Conservation (phyloP, 1,140 invertebrate species). For the Pseudachorutes palmiensis region DNA sequence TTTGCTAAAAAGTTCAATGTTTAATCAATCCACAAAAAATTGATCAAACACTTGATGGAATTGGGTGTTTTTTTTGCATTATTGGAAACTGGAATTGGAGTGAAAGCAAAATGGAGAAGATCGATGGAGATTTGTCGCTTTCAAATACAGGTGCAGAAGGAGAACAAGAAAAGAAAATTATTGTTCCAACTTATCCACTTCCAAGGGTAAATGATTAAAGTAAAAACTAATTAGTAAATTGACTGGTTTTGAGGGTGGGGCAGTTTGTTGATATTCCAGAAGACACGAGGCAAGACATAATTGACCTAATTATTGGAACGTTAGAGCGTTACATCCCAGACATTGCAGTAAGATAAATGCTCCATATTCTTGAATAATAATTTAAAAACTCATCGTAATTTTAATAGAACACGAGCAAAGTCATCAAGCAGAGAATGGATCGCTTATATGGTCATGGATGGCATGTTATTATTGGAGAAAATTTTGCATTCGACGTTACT, state of each 20-base stretch:
- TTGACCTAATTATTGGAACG: slow-evolving; percentile 81
- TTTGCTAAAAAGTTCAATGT: not conserved
- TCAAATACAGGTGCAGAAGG: not conserved
- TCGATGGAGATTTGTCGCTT: no score
- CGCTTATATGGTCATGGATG: slow-evolving; percentile 73
- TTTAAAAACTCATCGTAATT: not conserved
- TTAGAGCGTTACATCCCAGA: slow-evolving; percentile 81
- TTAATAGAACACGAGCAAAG: slow-evolving; percentile 61
- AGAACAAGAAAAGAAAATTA: not conserved
- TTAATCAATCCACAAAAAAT: not conserved
- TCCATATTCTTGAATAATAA: slow-evolving; percentile 11
- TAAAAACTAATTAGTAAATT: no score
- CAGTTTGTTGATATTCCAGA: slow-evolving; percentile 84
- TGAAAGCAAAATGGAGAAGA: not conserved
- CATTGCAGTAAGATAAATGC: slow-evolving; percentile 53
- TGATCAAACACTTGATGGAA: not conserved
- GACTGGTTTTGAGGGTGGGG: no score
- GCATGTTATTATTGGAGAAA: slow-evolving; percentile 54
- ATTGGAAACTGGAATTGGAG: not conserved
- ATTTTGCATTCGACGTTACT: slow-evolving; percentile 51
- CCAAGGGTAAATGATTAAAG: slow-evolving; percentile 2
- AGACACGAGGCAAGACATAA: slow-evolving; percentile 76
- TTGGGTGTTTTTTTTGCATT: not conserved
- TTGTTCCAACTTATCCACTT: slow-evolving; percentile 9
- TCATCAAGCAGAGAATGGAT: slow-evolving; percentile 88